Evolutionary conservation across 2,888 invertebrate species (phyloP).

Genomic region (Phengaris arion): DNA sequence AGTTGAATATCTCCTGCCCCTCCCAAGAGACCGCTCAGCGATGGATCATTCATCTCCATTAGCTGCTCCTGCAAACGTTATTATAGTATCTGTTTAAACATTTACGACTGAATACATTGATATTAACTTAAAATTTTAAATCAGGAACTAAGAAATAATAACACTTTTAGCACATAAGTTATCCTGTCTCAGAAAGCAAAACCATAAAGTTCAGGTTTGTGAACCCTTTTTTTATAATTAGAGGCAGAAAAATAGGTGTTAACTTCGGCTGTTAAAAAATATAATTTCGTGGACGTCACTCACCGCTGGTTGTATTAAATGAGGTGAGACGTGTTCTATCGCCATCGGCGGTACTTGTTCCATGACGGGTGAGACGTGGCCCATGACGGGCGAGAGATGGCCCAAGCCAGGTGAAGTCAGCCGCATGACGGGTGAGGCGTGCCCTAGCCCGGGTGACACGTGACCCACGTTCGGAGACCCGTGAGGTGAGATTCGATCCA

Average conservation of each 20-base stretch:
- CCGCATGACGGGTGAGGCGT: background rate
- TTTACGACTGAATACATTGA: too few species aligned
- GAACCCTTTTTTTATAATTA: too few species aligned
- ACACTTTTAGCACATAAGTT: too few species aligned
- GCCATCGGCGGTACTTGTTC: background rate
- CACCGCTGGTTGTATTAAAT: constrained; percentile 31
- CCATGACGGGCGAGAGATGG: background rate
- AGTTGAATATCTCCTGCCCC: constrained; percentile 54
- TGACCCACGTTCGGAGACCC: constrained; percentile 41
- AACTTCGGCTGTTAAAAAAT: too few species aligned
- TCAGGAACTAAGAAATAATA: too few species aligned
- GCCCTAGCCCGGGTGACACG: constrained; percentile 37
- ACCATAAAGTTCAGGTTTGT: too few species aligned
- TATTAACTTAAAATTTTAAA: too few species aligned
- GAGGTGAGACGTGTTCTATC: constrained; percentile 5
- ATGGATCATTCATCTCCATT: constrained; percentile 48
- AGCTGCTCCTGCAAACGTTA: constrained; percentile 41
- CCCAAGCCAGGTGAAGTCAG: background rate
- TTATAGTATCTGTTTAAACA: background rate
- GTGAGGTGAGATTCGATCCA: constrained; percentile 33
- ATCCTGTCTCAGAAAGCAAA: too few species aligned
- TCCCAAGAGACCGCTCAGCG: constrained; percentile 52
- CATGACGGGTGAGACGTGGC: background rate
- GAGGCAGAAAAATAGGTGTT: too few species aligned
- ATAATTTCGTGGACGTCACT: background rate